Evolutionary conservation across 2,888 invertebrate genomes (phyloP).

Genomic region (Sminthurides aquaticus): DNA sequence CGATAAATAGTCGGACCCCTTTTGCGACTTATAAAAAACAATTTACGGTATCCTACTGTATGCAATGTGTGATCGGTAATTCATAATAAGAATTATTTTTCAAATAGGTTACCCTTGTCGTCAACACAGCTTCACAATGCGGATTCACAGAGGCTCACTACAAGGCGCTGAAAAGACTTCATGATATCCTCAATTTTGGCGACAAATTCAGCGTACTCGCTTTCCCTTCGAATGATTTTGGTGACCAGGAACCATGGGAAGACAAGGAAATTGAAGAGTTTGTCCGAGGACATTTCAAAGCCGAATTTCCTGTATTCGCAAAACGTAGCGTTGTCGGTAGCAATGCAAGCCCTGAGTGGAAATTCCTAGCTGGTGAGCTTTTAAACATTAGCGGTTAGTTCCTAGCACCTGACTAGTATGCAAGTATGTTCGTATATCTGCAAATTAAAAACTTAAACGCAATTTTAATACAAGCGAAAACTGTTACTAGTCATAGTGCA

Average conservation of each 20-base stretch:
- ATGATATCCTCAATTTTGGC: slow-evolving; percentile 46
- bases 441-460: no score
- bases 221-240: slow-evolving; percentile 48
- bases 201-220: slow-evolving; percentile 48
- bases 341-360: slow-evolving; percentile 47
- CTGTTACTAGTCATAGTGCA: no score
- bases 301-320: slow-evolving; percentile 50
- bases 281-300: slow-evolving; percentile 45
- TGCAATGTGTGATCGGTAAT: no score
- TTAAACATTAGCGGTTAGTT: neutral
- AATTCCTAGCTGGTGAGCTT: slow-evolving; percentile 45
- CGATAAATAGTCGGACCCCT: no score
- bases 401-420: neutral
- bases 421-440: neutral
- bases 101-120: slow-evolving; percentile 49
- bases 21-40: no score
- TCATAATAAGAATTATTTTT: no score
- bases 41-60: no score
- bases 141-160: slow-evolving; percentile 51
- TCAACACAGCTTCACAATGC: slow-evolving; percentile 53
- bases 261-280: slow-evolving; percentile 46
- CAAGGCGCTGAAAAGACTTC: slow-evolving; percentile 47
- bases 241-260: slow-evolving; percentile 50
- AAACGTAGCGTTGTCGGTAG: slow-evolving; percentile 49
- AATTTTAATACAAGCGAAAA: no score